These are phyloP conservation scores for Hoplostethus mediterraneus DNA, from an alignment of 2,797 vertebrate genomes.

Conservation along the genomic window DNA sequence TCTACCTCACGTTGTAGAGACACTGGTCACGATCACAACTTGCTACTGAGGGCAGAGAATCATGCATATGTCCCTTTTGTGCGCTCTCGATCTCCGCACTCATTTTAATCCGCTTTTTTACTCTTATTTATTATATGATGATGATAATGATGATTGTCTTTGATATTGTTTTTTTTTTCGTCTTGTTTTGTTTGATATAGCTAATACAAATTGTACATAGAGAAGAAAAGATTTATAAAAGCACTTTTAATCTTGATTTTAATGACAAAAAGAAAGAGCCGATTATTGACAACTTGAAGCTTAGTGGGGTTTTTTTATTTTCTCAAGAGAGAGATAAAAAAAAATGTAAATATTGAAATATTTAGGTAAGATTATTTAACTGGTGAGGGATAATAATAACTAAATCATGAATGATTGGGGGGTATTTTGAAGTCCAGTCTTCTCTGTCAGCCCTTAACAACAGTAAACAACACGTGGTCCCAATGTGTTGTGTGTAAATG, in stretches of 20 bases:
- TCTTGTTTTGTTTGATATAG: constrained; percentile 81
- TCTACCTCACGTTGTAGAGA: constrained; percentile 87
- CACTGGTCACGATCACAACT: constrained; percentile 85
- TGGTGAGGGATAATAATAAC: constrained; percentile 82
- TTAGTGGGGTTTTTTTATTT: constrained; percentile 80
- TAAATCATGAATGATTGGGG: constrained; percentile 82
- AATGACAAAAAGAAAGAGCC: constrained; percentile 90
- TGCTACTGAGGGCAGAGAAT: constrained; percentile 82
- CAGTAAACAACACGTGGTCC: constrained; percentile 72
- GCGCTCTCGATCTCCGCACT: constrained; percentile 77
- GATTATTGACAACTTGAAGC: constrained; percentile 91
- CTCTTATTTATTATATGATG: constrained; percentile 87
- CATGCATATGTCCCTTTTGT: constrained; percentile 68
- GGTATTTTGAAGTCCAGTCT: constrained; percentile 76
- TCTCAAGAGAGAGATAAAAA: constrained; percentile 84
- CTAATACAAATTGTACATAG: constrained; percentile 96
- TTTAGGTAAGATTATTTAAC: constrained; percentile 92
- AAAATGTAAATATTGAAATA: constrained; percentile 90
- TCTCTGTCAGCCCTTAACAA: constrained; percentile 76
- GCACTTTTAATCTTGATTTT: constrained; percentile 99
- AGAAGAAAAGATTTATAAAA: constrained; percentile 97
- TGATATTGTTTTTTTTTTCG: constrained; percentile 74
- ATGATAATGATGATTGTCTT: constrained; percentile 86
- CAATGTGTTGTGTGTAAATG: constrained; percentile 78
- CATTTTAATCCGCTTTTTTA: constrained; percentile 76